Evolutionary conservation across 2,113 vertebrate genomes (phyloP), one percentile per base, ranked within the genome.

Genomic region (Chamaetylas fuelleborni): DNA sequence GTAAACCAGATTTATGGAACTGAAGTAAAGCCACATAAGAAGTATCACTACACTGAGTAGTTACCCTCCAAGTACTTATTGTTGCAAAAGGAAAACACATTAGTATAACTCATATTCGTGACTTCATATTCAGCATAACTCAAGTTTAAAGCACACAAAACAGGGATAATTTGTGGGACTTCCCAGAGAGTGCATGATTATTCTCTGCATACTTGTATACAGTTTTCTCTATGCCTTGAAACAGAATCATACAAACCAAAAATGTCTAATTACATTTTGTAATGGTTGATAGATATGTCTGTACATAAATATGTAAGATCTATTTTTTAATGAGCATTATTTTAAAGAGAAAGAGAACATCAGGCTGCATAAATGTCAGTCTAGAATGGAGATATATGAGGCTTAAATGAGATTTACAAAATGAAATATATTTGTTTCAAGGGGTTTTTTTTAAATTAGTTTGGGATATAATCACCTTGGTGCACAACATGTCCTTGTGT

Each of bases 261-360:
- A 92, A 61, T 15, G 14, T 40, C 22, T 80, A 64, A 76, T 78
- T 88, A 34, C 53, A 28, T 62, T 86, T 94, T 87, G 33, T 57
- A 71, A 74, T 50, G 43, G 51, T 47, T 77, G 67, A 78, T 60
- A 91, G 74, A 64, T 81, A 42, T 57, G 15, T 70, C 60, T 93
- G 40, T 69, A 36, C 74, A 70, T 61, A 93, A 90, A 81, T 73
- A 91, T 42, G 26, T 34, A 78, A 70, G 54, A 94, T 57, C 16
- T 51, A 56, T 38, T 19, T 77, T 95, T 84, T 60, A 72, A 90
- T 62, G 40, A 73, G 26, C 61, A 84, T 65, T 91, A 90, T 83
- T 84, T 91, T 71, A 80, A 91, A 86, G n/a, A 91, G 34, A 81
- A 86, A 71, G 34, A 70, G 78, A 94, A 74, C 34, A 95, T 91